Percentiles rank a stretch among this genome's conserved stretches.
Conservation (phyloP, 2,797 vertebrate species). For the Periparus ater region DNA sequence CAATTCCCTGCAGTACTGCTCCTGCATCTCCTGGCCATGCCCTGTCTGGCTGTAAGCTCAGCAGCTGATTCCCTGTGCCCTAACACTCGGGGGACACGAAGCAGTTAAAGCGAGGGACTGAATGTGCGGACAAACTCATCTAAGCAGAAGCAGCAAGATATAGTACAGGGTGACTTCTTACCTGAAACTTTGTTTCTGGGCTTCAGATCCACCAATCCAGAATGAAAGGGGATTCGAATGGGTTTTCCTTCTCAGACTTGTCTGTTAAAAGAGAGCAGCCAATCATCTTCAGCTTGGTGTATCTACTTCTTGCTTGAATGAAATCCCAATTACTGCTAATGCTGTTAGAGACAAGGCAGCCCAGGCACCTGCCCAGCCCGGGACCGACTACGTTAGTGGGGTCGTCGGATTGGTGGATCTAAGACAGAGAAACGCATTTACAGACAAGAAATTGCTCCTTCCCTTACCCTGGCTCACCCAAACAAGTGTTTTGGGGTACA, state of each 20-base stretch:
- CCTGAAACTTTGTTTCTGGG: slow-evolving; percentile 81
- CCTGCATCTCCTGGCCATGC: neutral
- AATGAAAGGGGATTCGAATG: slow-evolving; percentile 79
- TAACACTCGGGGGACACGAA: neutral
- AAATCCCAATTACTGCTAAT: slow-evolving; percentile 78
- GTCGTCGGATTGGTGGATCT: slow-evolving; percentile 75
- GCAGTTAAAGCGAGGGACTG: slow-evolving; percentile 43
- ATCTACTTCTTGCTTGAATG: slow-evolving; percentile 78
- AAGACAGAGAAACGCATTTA: slow-evolving; percentile 71
- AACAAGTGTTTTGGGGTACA: neutral
- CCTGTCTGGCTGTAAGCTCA: neutral
- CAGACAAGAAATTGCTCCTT: slow-evolving; percentile 20
- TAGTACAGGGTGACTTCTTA: slow-evolving; percentile 79
- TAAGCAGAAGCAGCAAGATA: slow-evolving; percentile 69
- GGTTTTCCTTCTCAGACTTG: slow-evolving; percentile 82
- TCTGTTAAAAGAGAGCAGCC: slow-evolving; percentile 84
- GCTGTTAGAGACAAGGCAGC: slow-evolving; percentile 79
- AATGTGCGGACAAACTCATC: slow-evolving; percentile 49
- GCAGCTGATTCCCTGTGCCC: neutral
- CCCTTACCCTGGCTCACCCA: neutral
- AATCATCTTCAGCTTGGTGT: slow-evolving; percentile 83
- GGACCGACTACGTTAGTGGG: slow-evolving; percentile 53
- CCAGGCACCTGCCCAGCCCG: slow-evolving; percentile 72
- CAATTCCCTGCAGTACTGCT: neutral
- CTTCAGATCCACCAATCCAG: slow-evolving; percentile 84